Base-by-base conservation (phyloP, 2,797 vertebrate species). In the Rhinogobio ventralis region DNA sequence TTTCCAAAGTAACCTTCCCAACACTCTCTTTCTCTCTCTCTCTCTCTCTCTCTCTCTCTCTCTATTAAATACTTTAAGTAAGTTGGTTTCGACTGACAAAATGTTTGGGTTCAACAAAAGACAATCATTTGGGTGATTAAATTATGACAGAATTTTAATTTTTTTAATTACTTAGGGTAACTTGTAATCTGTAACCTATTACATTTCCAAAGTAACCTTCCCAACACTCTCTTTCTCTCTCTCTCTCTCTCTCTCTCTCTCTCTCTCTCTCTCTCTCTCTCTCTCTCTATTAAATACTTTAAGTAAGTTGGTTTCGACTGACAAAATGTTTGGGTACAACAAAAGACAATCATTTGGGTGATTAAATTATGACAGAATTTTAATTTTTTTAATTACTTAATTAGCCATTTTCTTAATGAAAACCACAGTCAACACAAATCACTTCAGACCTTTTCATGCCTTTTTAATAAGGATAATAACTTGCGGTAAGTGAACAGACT, bases 401-500 rank as follows among this genome's bases (percentile, higher is more conserved):
- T 15, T 76, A 15, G 7, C 66, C 0, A 53, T 79, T 66, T 30
- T 46, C 8, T 36, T 39, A 46, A 39, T 53, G 45, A 67, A 67
- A 39, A 39, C 25, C 25, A 14, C 60, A 42, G 57, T 42, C 14
- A 69, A 23, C 49, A 55, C n/a, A 57, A 13, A 69, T 23, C 17
- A 71, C 19, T 19, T 57, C n/a, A 45, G 33, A 55, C 36, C 10
- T 69, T 69, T 39, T 79, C n/a, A 20, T 84, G 23, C 69, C 39
- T 77, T 53, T 74, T 74, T 74, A 33, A 36, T 53, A 55, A 53
- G 30, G 49, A 55, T 75, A 82, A 53, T 68, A 75, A 78, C 39
- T 19, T 62, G 8, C 66, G 73, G 66, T 77, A 67, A 71, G 72
- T 69, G 45, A 85, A 78, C 53, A 71, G 36, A 90, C 91, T 91